Conservation (phyloP, 1,140 invertebrate species). For the Parasteatoda tepidariorum region DNA sequence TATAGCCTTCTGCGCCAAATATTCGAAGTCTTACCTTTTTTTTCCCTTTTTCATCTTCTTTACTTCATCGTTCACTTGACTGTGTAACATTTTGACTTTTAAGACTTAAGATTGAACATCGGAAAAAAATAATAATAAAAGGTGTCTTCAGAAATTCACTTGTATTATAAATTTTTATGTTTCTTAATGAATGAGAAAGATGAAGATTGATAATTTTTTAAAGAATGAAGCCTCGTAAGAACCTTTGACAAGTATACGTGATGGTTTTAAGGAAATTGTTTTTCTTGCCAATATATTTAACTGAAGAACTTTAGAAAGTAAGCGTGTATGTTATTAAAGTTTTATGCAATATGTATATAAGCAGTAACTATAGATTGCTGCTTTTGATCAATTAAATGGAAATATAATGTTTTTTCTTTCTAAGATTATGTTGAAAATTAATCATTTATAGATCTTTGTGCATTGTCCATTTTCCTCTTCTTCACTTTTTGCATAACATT, state of each 20-base stretch:
- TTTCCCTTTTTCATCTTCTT: neutral
- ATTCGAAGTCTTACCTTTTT: neutral
- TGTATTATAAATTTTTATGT: constrained; percentile 6
- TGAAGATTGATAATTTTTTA: neutral
- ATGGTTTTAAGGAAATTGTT: neutral
- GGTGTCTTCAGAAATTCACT: too few relatives aligned
- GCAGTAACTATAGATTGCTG: too few relatives aligned
- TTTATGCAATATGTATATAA: too few relatives aligned
- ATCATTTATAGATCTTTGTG: too few relatives aligned
- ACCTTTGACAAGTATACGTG: neutral
- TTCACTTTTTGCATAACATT: too few relatives aligned
- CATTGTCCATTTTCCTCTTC: too few relatives aligned
- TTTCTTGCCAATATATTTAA: neutral
- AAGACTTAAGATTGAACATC: constrained; percentile 36
- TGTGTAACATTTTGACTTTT: constrained; percentile 18
- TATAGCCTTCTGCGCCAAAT: constrained; percentile 15
- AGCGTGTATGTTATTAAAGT: too few relatives aligned
- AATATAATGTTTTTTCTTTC: too few relatives aligned
- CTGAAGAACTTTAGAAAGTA: neutral
- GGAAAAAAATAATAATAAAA: neutral
- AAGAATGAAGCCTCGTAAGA: too few relatives aligned
- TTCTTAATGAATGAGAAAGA: neutral
- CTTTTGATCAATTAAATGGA: too few relatives aligned
- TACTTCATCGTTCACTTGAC: neutral
- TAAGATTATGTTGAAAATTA: too few relatives aligned